These are phyloP conservation scores for Chalcosyrphus nemorum DNA, from an alignment of 2,888 invertebrate genomes.

Conservation along the genomic window DNA sequence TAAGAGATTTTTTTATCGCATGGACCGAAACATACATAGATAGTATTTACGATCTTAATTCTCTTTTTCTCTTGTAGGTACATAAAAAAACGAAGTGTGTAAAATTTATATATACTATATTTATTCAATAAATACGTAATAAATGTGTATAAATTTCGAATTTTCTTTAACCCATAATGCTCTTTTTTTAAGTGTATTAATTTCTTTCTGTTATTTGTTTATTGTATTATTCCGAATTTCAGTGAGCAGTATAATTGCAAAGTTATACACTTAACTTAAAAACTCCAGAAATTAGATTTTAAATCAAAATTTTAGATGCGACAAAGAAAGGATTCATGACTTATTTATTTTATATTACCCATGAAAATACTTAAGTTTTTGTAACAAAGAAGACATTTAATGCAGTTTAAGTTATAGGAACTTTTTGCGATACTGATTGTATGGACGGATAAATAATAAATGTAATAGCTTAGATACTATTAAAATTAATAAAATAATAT, in stretches of 20 bases:
- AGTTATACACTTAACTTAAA: background rate
- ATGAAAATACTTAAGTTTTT: background rate
- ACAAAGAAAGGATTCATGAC: background rate
- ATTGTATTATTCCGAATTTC: slow-evolving; percentile 18
- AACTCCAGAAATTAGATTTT: background rate
- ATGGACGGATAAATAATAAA: slow-evolving; percentile 80
- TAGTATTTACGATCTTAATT: slow-evolving; percentile 25
- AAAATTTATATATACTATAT: background rate
- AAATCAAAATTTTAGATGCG: background rate
- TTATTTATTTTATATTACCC: background rate
- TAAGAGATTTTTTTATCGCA: slow-evolving; percentile 56
- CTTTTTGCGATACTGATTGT: slow-evolving; percentile 71
- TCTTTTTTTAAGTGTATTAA: background rate
- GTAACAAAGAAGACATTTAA: slow-evolving; percentile 24
- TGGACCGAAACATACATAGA: slow-evolving; percentile 56
- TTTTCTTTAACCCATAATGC: background rate
- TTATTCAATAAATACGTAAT: background rate
- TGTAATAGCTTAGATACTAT: slow-evolving; percentile 33
- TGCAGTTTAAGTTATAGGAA: slow-evolving; percentile 68
- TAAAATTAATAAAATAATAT: slow-evolving; percentile 7
- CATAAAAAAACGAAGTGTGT: background rate
- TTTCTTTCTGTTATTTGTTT: background rate
- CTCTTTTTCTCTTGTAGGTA: background rate
- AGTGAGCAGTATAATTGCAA: slow-evolving; percentile 43
- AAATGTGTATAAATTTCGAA: background rate